Evolutionary conservation across 2,797 vertebrate species (phyloP).

Genomic region (Hippopotamyrus pictus): DNA sequence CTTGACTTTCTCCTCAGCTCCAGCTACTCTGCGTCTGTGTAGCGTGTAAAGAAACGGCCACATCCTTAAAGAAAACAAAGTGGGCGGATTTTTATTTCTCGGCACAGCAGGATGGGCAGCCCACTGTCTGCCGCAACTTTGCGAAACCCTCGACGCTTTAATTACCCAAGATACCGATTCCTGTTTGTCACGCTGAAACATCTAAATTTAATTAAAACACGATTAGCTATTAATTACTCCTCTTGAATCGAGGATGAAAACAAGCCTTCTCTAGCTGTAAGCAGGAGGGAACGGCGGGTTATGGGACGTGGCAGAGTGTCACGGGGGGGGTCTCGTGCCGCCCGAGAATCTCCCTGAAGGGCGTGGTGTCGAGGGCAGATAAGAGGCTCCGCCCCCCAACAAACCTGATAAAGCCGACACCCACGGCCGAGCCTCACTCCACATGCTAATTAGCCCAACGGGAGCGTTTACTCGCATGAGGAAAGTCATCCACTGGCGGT

Average conservation of each 20-base stretch:
- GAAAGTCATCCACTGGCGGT: neutral
- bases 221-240: constrained; percentile 7
- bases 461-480: neutral
- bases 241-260: constrained; percentile 19
- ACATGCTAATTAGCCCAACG: neutral
- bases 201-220: constrained; percentile 18
- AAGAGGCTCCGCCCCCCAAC: neutral
- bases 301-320: neutral
- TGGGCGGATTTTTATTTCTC: neutral
- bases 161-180: constrained; percentile 32
- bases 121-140: neutral
- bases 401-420: neutral
- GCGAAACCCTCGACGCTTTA: neutral
- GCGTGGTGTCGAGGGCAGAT: neutral
- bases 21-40: neutral
- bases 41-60: neutral
- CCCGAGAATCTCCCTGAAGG: neutral
- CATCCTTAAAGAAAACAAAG: neutral
- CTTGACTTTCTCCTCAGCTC: too few species aligned
- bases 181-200: neutral
- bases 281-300: neutral
- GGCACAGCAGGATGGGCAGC: neutral
- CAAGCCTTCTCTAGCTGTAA: neutral
- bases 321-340: neutral
- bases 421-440: neutral